Conservation (phyloP, 2,888 invertebrate genomes). For the Helleia helle region DNA sequence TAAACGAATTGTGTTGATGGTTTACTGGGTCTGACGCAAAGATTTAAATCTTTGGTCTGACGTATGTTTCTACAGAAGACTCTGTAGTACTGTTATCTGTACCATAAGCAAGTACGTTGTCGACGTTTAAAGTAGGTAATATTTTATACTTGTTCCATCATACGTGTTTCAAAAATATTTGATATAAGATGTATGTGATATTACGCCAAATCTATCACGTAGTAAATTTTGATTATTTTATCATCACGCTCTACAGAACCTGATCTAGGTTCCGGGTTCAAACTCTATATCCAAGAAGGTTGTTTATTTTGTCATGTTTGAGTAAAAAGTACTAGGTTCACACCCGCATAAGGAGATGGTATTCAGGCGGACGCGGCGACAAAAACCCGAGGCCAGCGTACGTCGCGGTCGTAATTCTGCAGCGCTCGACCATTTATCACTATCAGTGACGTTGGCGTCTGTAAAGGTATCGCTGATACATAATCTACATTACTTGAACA, state of each 20-base stretch:
- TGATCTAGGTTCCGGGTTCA: conserved; percentile 15
- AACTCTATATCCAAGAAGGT: conserved; percentile 14
- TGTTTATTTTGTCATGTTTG: conserved; percentile 24
- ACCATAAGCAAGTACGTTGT: no score
- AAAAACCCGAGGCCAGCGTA: conserved; percentile 18
- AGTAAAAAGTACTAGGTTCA: conserved; percentile 24
- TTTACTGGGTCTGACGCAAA: no score
- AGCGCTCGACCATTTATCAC: not conserved
- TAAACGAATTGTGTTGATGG: no score
- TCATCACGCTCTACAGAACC: not conserved
- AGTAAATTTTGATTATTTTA: not conserved
- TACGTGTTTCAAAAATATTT: no score
- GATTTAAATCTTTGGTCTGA: no score
- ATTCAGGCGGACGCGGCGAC: conserved; percentile 20
- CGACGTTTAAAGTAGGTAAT: no score
- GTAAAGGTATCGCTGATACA: conserved; percentile 1
- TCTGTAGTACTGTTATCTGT: no score
- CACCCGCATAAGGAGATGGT: conserved; percentile 24
- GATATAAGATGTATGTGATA: no score
- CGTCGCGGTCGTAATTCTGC: not conserved
- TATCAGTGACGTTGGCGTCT: conserved; percentile 6
- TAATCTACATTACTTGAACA: not conserved
- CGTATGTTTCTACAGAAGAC: no score
- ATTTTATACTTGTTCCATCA: no score
- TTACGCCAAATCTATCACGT: no score